phyloP scores from a whole-genome alignment of 2,888 invertebrate genomes.

The Cordilura impudica region DNA sequence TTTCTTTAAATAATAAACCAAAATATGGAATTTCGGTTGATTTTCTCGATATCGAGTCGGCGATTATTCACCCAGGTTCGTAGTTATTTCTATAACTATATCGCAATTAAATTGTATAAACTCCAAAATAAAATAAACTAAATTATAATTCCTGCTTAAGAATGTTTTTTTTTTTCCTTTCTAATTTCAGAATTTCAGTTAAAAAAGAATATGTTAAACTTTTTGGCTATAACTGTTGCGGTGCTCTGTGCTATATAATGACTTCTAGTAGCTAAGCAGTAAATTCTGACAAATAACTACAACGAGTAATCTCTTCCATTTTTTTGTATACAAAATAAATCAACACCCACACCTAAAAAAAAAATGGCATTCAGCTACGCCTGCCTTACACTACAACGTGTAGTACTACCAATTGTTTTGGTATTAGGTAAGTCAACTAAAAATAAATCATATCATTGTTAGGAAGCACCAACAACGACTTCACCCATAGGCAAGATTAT shows the following conservation, averaged over 20 bases:
- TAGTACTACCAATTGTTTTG: constrained; percentile 74
- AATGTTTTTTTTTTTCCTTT: background rate
- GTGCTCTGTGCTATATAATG: constrained; percentile 29
- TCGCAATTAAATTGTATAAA: too few species aligned
- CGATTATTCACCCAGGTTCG: too few species aligned
- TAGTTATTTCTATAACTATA: too few species aligned
- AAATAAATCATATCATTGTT: background rate
- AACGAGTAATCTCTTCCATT: constrained; percentile 59
- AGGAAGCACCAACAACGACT: background rate
- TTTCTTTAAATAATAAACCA: too few species aligned
- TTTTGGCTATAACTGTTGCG: constrained; percentile 30
- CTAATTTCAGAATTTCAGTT: constrained; percentile 37
- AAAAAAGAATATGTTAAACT: constrained; percentile 21
- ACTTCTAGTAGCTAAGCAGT: constrained; percentile 22
- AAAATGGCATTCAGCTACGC: constrained; percentile 75
- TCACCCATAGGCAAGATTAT: background rate
- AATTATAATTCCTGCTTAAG: background rate
- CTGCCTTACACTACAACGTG: constrained; percentile 75
- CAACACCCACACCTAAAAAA: constrained; percentile 17
- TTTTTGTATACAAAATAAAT: constrained; percentile 16
- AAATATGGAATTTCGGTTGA: too few species aligned
- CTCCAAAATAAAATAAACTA: too few species aligned
- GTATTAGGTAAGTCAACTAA: constrained; percentile 72
- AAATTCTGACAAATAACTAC: constrained; percentile 29
- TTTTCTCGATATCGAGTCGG: too few species aligned